Evolutionary conservation across 2,888 invertebrate genomes (phyloP).

Genomic region (Lepidocyrtinus sp.): DNA sequence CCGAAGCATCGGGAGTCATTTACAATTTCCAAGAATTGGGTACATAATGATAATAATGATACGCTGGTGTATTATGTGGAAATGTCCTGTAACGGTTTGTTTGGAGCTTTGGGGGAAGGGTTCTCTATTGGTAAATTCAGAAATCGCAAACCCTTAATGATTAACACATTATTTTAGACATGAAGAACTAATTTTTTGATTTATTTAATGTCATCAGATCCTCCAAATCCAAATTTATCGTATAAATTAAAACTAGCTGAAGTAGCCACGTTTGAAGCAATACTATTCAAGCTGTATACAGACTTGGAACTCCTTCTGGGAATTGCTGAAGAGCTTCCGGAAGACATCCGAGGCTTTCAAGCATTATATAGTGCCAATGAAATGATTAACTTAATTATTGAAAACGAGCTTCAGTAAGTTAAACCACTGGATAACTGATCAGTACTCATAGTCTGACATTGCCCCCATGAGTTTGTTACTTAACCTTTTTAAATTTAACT

Average conservation of each 20-base stretch:
- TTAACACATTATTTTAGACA: too few species aligned
- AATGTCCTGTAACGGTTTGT: constrained; percentile 74
- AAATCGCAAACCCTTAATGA: too few species aligned
- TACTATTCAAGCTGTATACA: constrained; percentile 71
- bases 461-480: not conserved
- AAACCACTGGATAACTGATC: not conserved
- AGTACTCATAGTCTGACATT: not conserved
- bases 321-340: constrained; percentile 72
- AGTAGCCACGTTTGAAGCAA: constrained; percentile 72
- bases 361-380: constrained; percentile 74
- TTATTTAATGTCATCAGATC: constrained; percentile 70
- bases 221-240: constrained; percentile 72
- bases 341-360: constrained; percentile 73
- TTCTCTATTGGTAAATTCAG: constrained; percentile 71
- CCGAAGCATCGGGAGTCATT: constrained; percentile 68
- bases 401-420: constrained; percentile 69
- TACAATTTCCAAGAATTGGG: constrained; percentile 65
- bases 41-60: constrained; percentile 37
- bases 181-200: too few species aligned
- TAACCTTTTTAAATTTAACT: not conserved
- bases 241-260: constrained; percentile 72
- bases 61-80: constrained; percentile 72
- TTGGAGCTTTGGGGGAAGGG: constrained; percentile 73
- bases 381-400: constrained; percentile 73
- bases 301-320: constrained; percentile 73